These are phyloP conservation scores for Amphibalanus amphitrite DNA, from an alignment of 1,140 invertebrate genomes.

Conservation along the genomic window DNA sequence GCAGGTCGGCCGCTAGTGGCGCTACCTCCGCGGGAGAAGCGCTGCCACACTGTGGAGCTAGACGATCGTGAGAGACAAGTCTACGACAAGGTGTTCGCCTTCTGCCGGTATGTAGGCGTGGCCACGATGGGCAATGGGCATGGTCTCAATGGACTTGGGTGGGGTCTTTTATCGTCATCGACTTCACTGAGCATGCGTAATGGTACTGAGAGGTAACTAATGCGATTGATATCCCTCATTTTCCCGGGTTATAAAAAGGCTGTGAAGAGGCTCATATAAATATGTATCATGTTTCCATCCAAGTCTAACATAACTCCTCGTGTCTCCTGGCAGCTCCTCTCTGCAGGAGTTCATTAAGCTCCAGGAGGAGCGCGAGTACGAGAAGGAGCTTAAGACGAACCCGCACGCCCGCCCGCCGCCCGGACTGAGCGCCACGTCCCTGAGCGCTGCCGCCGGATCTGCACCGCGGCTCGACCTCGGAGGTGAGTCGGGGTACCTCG, in stretches of 20 bases:
- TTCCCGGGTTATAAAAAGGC: too few relatives aligned
- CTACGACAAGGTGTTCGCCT: constrained; percentile 33
- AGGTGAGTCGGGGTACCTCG: too few relatives aligned
- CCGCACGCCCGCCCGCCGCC: background rate
- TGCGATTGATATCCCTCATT: too few relatives aligned
- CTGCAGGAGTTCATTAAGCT: constrained; percentile 4
- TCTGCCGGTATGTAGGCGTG: constrained; percentile 14
- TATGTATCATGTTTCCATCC: too few relatives aligned
- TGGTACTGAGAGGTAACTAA: too few relatives aligned
- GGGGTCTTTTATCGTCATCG: too few relatives aligned
- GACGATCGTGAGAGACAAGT: constrained; percentile 51
- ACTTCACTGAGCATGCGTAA: too few relatives aligned
- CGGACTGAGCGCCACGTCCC: background rate
- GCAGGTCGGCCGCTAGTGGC: constrained; percentile 27
- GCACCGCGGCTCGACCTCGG: too few relatives aligned
- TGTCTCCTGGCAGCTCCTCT: background rate
- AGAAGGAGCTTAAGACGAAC: constrained; percentile 1
- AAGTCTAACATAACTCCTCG: too few relatives aligned
- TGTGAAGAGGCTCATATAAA: too few relatives aligned
- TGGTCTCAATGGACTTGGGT: too few relatives aligned
- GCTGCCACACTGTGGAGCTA: constrained; percentile 33
- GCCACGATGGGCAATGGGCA: constrained; percentile 4
- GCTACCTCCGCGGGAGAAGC: constrained; percentile 44
- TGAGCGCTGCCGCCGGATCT: background rate
- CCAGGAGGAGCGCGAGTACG: background rate